A percentile compares a stretch with the other conserved stretches of the same genome.
Evolutionary conservation across 2,888 invertebrate species (phyloP).

Genomic region (Acleris holmiana): DNA sequence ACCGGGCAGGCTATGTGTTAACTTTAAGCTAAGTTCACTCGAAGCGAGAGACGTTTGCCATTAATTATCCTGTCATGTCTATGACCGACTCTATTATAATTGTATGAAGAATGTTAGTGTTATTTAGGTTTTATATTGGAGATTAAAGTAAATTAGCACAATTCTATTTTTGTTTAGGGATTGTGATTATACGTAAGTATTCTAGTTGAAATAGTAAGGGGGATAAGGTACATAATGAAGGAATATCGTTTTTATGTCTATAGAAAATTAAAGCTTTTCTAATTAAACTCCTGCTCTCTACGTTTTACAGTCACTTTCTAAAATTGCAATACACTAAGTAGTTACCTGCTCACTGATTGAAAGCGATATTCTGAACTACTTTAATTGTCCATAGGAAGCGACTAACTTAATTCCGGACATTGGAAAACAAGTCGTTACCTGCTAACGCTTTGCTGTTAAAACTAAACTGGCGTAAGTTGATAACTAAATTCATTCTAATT

Average conservation of each 20-base stretch:
- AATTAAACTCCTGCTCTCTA: background rate
- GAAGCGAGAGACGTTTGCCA: constrained; percentile 10
- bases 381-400: constrained; percentile 42
- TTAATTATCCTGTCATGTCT: constrained; percentile 32
- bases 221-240: no score
- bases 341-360: constrained; percentile 37
- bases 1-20: constrained; percentile 19
- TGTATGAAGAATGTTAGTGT: background rate
- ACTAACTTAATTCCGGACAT: constrained; percentile 36
- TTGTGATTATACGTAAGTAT: no score
- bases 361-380: constrained; percentile 36
- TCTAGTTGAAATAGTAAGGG: no score
- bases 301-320: constrained; percentile 28
- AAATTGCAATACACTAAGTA: constrained; percentile 28
- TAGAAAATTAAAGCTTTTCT: background rate
- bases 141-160: background rate
- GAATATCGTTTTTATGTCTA: no score
- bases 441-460: constrained; percentile 2
- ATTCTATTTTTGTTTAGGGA: no score
- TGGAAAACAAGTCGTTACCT: constrained; percentile 33
- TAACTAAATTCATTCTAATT: background rate
- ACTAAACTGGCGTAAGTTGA: background rate
- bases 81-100: constrained; percentile 12
- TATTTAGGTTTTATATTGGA: constrained; percentile 3
- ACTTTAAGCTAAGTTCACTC: constrained; percentile 23